These are phyloP conservation scores for Bicyclus anynana DNA, from an alignment of 1,140 invertebrate species.

Conservation along the genomic window DNA sequence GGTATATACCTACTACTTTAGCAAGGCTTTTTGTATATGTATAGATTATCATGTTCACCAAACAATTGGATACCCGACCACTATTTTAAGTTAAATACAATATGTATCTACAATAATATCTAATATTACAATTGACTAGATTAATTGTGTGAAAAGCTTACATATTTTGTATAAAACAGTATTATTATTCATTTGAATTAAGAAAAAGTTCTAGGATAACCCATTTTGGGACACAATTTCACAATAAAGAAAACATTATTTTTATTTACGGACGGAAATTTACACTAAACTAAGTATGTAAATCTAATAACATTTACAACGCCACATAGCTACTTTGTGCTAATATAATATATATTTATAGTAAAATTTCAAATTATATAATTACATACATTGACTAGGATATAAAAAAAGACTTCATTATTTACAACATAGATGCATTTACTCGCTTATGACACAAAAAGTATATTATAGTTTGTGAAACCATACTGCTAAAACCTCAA, in stretches of 20 bases:
- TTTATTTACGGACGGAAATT: conserved; percentile 13
- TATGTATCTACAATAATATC: not conserved
- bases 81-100: not conserved
- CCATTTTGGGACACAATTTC: not conserved
- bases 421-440: conserved; percentile 24
- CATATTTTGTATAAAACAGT: not conserved
- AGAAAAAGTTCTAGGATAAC: not conserved
- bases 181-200: not conserved
- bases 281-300: conserved; percentile 4
- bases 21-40: no score
- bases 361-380: conserved; percentile 6
- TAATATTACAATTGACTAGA: conserved; percentile 4
- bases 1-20: no score
- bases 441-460: no score
- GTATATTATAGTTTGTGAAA: no score
- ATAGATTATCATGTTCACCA: no score
- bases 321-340: conserved; percentile 22
- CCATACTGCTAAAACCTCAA: no score
- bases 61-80: no score
- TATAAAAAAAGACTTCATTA: conserved; percentile 1
- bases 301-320: conserved; percentile 21
- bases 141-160: not conserved
- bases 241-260: not conserved
- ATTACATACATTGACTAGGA: conserved; percentile 15
- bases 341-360: conserved; percentile 5